These are phyloP conservation scores for Stigmatopora nigra DNA, from an alignment of 2,113 vertebrate genomes.

Conservation along the genomic window DNA sequence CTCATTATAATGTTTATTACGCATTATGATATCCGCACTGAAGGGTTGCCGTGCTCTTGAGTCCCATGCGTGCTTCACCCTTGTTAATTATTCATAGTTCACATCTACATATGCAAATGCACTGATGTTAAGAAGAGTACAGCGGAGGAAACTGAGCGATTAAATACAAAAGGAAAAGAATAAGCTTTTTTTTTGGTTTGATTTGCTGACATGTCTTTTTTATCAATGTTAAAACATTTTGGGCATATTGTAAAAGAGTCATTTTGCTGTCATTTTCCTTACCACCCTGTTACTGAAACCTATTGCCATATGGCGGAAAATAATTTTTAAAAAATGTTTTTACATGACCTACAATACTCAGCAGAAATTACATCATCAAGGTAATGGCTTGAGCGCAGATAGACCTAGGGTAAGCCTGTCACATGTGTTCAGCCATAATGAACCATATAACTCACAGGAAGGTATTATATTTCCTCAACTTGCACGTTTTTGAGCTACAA, in stretches of 20 bases:
- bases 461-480: no score
- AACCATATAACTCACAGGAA: not conserved
- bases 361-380: not conserved
- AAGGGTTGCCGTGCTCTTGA: conserved; percentile 30
- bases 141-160: conserved; percentile 3
- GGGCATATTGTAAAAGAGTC: not conserved
- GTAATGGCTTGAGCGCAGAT: not conserved
- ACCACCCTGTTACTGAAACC: not conserved
- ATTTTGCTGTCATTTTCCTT: not conserved
- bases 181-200: not conserved
- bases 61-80: conserved; percentile 34
- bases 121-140: conserved; percentile 29
- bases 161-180: not conserved
- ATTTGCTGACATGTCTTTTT: not conserved
- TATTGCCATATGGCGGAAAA: not conserved
- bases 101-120: conserved; percentile 64
- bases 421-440: not conserved
- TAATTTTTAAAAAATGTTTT: not conserved
- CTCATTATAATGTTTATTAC: not conserved
- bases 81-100: conserved; percentile 62
- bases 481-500: no score
- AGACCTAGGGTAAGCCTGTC: not conserved
- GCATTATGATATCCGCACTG: not conserved
- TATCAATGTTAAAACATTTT: not conserved
- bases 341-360: not conserved